Percentiles rank a stretch among this genome's conserved stretches.
Conservation (phyloP, 2,797 vertebrate species). For the Microcaecilia unicolor region DNA sequence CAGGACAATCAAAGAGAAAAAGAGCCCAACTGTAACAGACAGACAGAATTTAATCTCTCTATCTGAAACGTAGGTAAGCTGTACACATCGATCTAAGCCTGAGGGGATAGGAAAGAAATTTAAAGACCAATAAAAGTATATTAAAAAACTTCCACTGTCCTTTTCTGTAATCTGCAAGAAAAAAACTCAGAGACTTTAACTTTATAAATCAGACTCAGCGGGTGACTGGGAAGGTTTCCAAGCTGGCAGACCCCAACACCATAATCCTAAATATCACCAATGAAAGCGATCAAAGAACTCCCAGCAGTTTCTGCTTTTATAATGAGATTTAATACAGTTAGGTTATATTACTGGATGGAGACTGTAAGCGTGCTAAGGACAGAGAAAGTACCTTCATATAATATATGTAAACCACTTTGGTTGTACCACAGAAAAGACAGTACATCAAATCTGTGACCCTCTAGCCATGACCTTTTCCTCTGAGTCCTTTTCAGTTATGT, state of each 20-base stretch:
- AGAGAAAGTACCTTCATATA: too few relatives aligned
- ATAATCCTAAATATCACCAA: accelerated
- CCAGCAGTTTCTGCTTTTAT: accelerated
- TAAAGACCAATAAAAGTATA: conserved; percentile 44
- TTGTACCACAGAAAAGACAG: too few relatives aligned
- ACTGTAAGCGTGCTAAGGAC: too few relatives aligned
- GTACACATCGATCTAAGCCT: conserved; percentile 36
- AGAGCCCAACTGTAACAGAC: conserved; percentile 30
- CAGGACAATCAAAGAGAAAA: conserved; percentile 26
- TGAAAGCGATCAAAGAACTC: accelerated
- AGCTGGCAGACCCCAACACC: accelerated
- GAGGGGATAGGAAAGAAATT: conserved; percentile 33
- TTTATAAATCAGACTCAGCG: accelerated
- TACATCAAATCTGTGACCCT: too few relatives aligned
- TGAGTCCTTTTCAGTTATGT: too few relatives aligned
- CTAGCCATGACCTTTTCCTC: too few relatives aligned
- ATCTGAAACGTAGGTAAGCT: conserved; percentile 24
- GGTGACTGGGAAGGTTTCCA: background rate
- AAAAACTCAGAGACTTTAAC: background rate
- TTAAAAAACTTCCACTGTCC: conserved; percentile 33
- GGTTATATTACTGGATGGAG: too few relatives aligned
- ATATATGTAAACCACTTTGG: too few relatives aligned
- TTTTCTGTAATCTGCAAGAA: accelerated
- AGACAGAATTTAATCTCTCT: conserved; percentile 37
- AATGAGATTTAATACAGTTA: too few relatives aligned